Evolutionary conservation across 2,888 invertebrate species (phyloP).

Genomic region (Melanargia galathea): DNA sequence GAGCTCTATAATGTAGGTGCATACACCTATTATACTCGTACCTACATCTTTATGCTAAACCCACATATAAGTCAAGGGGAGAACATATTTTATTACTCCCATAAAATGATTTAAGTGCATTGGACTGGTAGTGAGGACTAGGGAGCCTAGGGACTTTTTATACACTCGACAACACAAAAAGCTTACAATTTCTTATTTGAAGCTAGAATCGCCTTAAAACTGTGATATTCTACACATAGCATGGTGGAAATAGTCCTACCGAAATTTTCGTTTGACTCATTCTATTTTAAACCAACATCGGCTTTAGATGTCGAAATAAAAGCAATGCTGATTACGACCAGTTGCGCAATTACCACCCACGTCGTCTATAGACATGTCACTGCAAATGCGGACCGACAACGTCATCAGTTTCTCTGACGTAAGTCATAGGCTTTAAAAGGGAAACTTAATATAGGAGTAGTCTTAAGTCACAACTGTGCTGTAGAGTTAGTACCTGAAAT

Average conservation of each 20-base stretch:
- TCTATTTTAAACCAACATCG: background rate
- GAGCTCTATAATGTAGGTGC: too few relatives aligned
- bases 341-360: background rate
- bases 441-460: too few relatives aligned
- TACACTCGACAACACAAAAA: background rate
- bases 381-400: background rate
- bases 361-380: conserved; percentile 1
- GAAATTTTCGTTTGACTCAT: background rate
- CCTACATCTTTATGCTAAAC: background rate
- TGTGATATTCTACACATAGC: too few relatives aligned
- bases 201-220: background rate
- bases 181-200: background rate
- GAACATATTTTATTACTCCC: background rate
- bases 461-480: too few relatives aligned
- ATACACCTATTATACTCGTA: too few relatives aligned
- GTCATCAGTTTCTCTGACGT: conserved; percentile 2
- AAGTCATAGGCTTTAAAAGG: background rate
- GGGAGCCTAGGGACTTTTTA: too few relatives aligned
- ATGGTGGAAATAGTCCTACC: too few relatives aligned
- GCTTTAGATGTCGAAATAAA: background rate
- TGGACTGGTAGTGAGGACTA: too few relatives aligned
- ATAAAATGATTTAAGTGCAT: background rate
- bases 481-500: too few relatives aligned
- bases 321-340: background rate
- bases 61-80: background rate